These are phyloP conservation scores for Meganola albula DNA, from an alignment of 2,888 invertebrate genomes.

Conservation along the genomic window DNA sequence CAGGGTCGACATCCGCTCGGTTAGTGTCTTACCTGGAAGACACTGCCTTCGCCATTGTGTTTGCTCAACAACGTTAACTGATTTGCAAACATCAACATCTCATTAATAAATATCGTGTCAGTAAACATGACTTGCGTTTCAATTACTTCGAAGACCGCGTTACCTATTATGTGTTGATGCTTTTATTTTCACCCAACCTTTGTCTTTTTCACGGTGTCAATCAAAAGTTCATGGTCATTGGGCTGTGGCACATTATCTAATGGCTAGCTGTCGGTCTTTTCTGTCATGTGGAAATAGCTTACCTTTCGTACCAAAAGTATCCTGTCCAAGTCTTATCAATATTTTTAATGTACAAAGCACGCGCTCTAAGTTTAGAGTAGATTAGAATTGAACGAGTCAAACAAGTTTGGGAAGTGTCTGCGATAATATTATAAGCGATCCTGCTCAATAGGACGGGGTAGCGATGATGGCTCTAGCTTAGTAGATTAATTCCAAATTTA, in stretches of 20 bases:
- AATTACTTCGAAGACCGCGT: slow-evolving; percentile 8
- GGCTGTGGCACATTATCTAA: slow-evolving; percentile 31
- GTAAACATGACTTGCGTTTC: slow-evolving; percentile 8
- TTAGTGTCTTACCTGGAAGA: slow-evolving; percentile 20
- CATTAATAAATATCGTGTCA: slow-evolving; percentile 6
- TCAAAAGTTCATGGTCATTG: slow-evolving; percentile 52
- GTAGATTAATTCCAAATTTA: no score
- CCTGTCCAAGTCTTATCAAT: slow-evolving; percentile 6
- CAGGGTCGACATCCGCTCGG: slow-evolving; percentile 18
- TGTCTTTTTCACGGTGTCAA: slow-evolving; percentile 49
- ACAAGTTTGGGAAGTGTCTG: slow-evolving; percentile 1
- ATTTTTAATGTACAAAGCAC: slow-evolving; percentile 2
- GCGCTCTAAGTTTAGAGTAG: neutral
- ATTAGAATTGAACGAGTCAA: slow-evolving; percentile 1
- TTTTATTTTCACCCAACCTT: slow-evolving; percentile 32
- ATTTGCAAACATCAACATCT: slow-evolving; percentile 8
- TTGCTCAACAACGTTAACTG: slow-evolving; percentile 4
- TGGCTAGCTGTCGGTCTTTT: slow-evolving; percentile 45
- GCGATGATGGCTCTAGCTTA: no score
- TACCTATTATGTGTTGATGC: slow-evolving; percentile 4
- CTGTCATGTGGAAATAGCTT: slow-evolving; percentile 49
- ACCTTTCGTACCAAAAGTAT: slow-evolving; percentile 34
- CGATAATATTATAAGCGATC: neutral
- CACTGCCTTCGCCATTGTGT: slow-evolving; percentile 3
- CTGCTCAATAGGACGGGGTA: no score